Percentiles rank a stretch among this genome's conserved stretches.
phyloP scores from a whole-genome alignment of 2,888 invertebrate species.

The Drosophila sordidula region DNA sequence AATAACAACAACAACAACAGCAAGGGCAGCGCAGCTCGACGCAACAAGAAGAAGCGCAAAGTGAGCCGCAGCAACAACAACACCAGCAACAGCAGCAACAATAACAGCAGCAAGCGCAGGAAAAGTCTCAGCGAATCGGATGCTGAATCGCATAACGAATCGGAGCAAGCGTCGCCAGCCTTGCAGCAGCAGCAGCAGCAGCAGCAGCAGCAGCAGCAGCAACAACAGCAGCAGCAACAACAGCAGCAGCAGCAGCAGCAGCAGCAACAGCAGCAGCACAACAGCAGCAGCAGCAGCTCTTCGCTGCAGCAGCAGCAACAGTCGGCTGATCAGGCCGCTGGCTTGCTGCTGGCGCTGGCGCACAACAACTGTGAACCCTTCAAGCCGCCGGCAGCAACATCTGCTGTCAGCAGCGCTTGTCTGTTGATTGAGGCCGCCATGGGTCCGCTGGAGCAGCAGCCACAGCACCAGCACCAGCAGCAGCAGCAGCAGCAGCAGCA shows the following conservation, averaged over 20 bases:
- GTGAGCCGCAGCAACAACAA: slow-evolving; percentile 69
- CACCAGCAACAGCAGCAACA: slow-evolving; percentile 72
- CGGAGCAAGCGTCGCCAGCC: slow-evolving; percentile 86
- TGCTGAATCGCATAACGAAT: slow-evolving; percentile 86
- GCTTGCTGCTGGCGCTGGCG: slow-evolving; percentile 87
- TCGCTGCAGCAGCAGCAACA: slow-evolving; percentile 52
- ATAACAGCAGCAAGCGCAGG: slow-evolving; percentile 85
- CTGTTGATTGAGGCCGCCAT: slow-evolving; percentile 93
- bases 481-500: slow-evolving; percentile 45
- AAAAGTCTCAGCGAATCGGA: slow-evolving; percentile 86
- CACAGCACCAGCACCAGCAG: slow-evolving; percentile 38
- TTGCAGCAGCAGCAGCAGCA: slow-evolving; percentile 17
- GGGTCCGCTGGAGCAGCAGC: slow-evolving; percentile 88
- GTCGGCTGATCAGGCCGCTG: slow-evolving; percentile 86
- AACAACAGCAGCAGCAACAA: slow-evolving; percentile 26
- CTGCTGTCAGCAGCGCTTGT: slow-evolving; percentile 90
- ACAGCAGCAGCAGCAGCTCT: slow-evolving; percentile 43
- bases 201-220: slow-evolving; percentile 31
- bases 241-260: slow-evolving; percentile 47
- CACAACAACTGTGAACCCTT: slow-evolving; percentile 81
- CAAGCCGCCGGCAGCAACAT: slow-evolving; percentile 40
- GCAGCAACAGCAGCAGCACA: slow-evolving; percentile 35
- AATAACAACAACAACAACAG: slow-evolving; percentile 3
- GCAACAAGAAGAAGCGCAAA: slow-evolving; percentile 83
- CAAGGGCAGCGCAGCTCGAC: slow-evolving; percentile 26